Evolutionary conservation across 2,888 invertebrate genomes (phyloP), one percentile per base, ranked within the genome.

Genomic region (Phalera bucephala): DNA sequence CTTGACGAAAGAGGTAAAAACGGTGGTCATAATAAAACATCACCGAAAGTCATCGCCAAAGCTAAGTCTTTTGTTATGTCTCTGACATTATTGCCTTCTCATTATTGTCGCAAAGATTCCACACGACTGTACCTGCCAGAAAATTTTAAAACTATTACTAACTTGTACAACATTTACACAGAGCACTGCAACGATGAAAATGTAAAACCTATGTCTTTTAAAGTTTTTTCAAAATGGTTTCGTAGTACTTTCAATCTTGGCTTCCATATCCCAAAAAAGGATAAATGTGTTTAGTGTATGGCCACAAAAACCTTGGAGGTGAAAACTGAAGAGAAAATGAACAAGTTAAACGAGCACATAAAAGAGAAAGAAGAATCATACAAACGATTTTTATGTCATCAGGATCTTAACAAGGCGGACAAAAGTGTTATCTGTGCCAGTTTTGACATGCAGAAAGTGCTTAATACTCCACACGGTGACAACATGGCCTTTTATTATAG

Each of bases 401-500:
- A 37, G 11, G 23, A 26, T 1, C 23, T 30, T 11, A 23, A 33
- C 26, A 19, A 5, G 9, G 14, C 12, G 19, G 33, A 38, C 30
- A 9, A 15, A 8, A 26, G 9, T 20, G 20, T 26, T 11, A 30
- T 38, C 10, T 33, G 33, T 20, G 33, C 38, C 10, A 38, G 38
- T 13, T 38, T 38, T 14, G 38, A 38, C 13, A 13, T 38, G 25
- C 30, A 38, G 26, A 38, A 38, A 25, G 30, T 38, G 11, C 6
- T 38, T 9, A 38, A 33, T 33, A 38, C 33, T 13, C 38, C 38
- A 3, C 23, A 37, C 14, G 33, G 36, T 8, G 33, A 29, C 6
- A 31, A 12, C 13, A 22, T 31, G 31, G 14, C 22, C 1, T 9
- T 31, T 1, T 31, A 31, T 21, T 31, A 31, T 12, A 8, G 13